Base-by-base conservation (phyloP, 1,140 invertebrate species). In the Papilio aristodemus region DNA sequence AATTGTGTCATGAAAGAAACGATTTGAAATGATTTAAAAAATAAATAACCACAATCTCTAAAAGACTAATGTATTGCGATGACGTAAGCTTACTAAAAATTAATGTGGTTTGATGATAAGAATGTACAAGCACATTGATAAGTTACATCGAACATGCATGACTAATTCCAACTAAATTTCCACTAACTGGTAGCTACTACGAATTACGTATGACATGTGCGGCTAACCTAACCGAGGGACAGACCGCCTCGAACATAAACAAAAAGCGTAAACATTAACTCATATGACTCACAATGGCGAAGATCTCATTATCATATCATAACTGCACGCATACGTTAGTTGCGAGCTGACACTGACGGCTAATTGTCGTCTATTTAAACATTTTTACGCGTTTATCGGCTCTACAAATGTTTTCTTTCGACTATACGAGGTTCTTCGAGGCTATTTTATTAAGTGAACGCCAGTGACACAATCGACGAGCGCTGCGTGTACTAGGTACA, bases 231-330 rank as follows among this genome's bases (percentile, higher is more conserved):
- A 70, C 73, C 71, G 70, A 78, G 25, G 19, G 19, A 54, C 46
- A 54, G 19, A 7, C 41, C 32, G 63, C 72, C 75, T 80, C 68
- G 72, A 81, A 84, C 67, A 84, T 90, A 89, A 91, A 91, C 86
- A 91, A 83, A 78, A 87, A 90, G 80, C 80, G 80, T 86, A 88
- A 87, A 88, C 85, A 87, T 74, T 78, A 83, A 81, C 77, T 77
- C 80, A 75, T 84, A 83, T 91, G 89, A 91, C 87, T 91, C 89
- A 91, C 89, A 79, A 87, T 89, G 89, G 85, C 85, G 86, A 86
- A 80, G 78, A 81, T 80, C 78, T 90, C 87, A 91, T 88, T 89
- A 89, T 89, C 83, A 88, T 88, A 87, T 88, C 86, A 87, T 81
- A 80, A 80, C 68, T 79, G 79, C 84, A 80, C 76, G 78, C 77